Percentiles rank a stretch among this genome's conserved stretches.
Evolutionary conservation across 2,888 invertebrate genomes (phyloP).

Genomic region (Glaucopsyche alexis): DNA sequence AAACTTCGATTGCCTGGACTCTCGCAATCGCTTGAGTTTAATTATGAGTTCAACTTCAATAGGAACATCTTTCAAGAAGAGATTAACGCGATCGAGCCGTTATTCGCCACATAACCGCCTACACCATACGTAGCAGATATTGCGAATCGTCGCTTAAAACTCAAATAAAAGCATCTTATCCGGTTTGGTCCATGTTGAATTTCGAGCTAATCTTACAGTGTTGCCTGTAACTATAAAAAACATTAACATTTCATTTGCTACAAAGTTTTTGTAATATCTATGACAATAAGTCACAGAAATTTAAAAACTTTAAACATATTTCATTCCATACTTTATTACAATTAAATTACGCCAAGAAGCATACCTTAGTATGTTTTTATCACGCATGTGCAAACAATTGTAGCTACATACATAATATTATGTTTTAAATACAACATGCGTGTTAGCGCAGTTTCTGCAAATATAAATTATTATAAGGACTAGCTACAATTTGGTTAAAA

Average conservation of each 20-base stretch:
- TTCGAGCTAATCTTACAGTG: neutral
- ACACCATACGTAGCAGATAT: neutral
- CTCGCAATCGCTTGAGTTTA: neutral
- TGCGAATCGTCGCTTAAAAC: neutral
- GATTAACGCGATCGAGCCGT: neutral
- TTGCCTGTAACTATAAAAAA: neutral
- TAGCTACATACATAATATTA: neutral
- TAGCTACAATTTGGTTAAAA: conserved; percentile 5
- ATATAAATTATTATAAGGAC: neutral
- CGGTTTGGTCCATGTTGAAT: conserved; percentile 24
- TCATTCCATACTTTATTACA: neutral
- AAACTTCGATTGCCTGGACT: conserved; percentile 11
- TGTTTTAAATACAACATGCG: neutral
- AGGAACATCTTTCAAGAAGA: neutral
- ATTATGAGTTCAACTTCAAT: conserved; percentile 2
- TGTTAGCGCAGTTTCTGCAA: neutral
- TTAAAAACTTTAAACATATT: neutral
- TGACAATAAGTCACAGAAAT: too few species aligned
- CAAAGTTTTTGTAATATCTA: too few species aligned
- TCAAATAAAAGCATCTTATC: conserved; percentile 22
- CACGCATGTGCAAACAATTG: neutral
- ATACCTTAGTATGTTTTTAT: neutral
- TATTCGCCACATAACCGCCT: neutral
- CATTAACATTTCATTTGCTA: neutral
- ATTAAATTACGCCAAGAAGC: neutral